Conservation (phyloP, 2,113 vertebrate genomes). For the Chrysemys picta region DNA sequence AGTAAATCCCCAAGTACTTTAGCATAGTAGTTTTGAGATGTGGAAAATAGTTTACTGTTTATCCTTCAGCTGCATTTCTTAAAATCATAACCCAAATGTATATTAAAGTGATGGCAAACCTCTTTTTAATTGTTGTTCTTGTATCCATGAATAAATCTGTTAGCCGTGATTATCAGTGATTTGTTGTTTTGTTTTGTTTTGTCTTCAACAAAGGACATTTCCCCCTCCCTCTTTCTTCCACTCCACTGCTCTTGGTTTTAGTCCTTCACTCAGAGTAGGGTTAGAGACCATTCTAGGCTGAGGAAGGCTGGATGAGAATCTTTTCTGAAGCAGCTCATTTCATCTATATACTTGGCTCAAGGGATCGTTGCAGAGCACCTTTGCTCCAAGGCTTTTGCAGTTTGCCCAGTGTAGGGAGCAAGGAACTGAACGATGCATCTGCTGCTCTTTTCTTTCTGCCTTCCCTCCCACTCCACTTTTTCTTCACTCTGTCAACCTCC, state of each 20-base stretch:
- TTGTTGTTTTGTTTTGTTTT: slow-evolving; percentile 29
- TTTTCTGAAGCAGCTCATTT: neutral
- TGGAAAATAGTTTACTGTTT: slow-evolving; percentile 65
- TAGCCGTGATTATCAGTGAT: neutral
- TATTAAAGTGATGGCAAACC: slow-evolving; percentile 22
- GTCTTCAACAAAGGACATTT: neutral
- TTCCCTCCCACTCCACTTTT: neutral
- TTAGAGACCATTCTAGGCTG: neutral
- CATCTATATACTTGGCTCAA: neutral
- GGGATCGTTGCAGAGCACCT: neutral
- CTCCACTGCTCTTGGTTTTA: neutral
- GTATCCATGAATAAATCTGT: slow-evolving; percentile 29
- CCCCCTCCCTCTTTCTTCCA: neutral
- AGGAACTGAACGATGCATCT: neutral
- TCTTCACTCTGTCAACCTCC: neutral
- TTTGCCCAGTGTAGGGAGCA: neutral
- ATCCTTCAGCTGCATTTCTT: slow-evolving; percentile 1
- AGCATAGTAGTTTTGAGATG: slow-evolving; percentile 53
- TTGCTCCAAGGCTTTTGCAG: neutral
- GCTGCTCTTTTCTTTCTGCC: neutral
- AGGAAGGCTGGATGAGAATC: neutral
- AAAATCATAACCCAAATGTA: neutral
- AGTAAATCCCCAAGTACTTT: slow-evolving; percentile 70
- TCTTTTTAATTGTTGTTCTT: slow-evolving; percentile 18
- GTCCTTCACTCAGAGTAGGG: neutral